Evolutionary conservation across 2,888 invertebrate species (phyloP), one percentile per base, ranked within the genome.

Genomic region (Kuschelorhynchus macadamiae): DNA sequence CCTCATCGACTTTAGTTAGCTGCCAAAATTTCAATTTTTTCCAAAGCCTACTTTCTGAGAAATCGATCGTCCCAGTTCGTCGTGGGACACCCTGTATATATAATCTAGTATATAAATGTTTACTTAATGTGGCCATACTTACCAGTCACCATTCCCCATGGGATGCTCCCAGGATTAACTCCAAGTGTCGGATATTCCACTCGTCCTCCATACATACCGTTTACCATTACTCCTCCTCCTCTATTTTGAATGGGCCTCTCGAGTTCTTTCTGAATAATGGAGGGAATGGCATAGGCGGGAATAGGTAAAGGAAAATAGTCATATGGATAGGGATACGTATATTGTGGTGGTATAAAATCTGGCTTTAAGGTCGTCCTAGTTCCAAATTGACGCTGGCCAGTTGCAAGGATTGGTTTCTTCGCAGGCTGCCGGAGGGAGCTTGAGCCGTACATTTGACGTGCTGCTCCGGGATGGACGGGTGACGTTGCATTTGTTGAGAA

Each of bases 391-490:
- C 78, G 73, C 71, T 79, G 76, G 12, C 80, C 80, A 21, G 77
- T 80, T 9, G 80, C 78, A 76, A 85, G 72, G 77, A 84, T 71
- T 71, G 87, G 82, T 76, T 83, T 77, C 70, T 83, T 76, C 71
- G 86, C 81, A 71, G 84, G 79, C 16, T 85, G 85, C 74, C 88
- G 80, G 71, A 87, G 77, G 41, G 85, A 85, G 53, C 87, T 87
- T 7, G 87, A 87, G 46, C 87, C 87, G 73, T 85, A 86, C 84
- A 88, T 87, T 77, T 87, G 87, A 21, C 88, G 82, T 71, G 87
- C 83, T 76, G 88, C 81, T 78, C 86, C 86, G 32, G 84, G 86
- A 71, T 83, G 83, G 42, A 64, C 49, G 47, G 61, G 42, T 16
- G 55, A 57, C 0, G 64, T 57, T 39, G 49, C 18, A 46, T 60